Evolutionary conservation across 23 tunicate species (phyloP).

Genomic region (Botrylloides violaceus): DNA sequence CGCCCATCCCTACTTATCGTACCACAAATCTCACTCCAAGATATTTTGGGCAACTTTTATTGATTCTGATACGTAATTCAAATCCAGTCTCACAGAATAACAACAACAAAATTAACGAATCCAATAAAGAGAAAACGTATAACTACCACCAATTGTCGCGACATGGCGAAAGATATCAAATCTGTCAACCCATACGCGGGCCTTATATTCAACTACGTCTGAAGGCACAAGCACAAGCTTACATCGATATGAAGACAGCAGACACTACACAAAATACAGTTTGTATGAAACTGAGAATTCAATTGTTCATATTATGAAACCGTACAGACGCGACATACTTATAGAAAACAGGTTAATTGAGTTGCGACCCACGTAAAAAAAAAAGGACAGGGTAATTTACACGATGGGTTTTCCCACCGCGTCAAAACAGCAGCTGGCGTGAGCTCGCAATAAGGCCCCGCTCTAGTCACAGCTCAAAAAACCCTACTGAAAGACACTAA

Average conservation of each 20-base stretch:
- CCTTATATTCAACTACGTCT: neutral
- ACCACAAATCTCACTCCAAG: too few species aligned
- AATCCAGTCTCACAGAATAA: constrained; percentile 18
- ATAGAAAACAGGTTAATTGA: too few species aligned
- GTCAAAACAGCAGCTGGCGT: too few species aligned
- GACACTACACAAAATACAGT: neutral
- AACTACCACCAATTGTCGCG: constrained; percentile 1
- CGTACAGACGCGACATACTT: too few species aligned
- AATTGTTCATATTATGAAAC: too few species aligned
- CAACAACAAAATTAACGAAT: constrained; percentile 5
- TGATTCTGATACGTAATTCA: constrained; percentile 24
- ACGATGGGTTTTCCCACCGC: too few species aligned
- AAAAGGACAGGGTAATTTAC: too few species aligned
- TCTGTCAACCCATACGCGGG: neutral
- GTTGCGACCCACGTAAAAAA: too few species aligned
- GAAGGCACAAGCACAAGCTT: neutral
- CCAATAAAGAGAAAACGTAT: neutral
- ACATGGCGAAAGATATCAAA: neutral
- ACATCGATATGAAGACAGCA: neutral
- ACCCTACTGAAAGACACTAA: too few species aligned
- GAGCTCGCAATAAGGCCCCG: too few species aligned
- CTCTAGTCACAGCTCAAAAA: too few species aligned
- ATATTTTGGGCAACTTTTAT: constrained; percentile 1
- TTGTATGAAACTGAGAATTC: neutral
- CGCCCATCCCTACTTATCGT: too few species aligned